These are phyloP conservation scores for Solenodon paradoxus DNA, from an alignment of 2,113 vertebrate genomes.

Conservation along the genomic window DNA sequence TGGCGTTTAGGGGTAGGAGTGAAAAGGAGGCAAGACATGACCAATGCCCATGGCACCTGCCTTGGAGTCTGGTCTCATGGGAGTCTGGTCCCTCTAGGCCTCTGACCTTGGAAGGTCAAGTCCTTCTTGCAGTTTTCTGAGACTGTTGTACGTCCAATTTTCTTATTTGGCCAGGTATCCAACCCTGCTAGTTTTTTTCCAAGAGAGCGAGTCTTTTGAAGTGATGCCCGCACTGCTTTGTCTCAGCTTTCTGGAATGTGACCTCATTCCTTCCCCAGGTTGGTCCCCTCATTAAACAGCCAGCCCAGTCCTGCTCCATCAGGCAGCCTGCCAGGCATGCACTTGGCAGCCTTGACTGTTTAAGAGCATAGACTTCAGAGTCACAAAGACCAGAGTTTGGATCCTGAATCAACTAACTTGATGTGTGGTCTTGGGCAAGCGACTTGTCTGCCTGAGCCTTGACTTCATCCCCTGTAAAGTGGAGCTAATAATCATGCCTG, in stretches of 20 bases:
- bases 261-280: constrained; percentile 59
- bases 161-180: neutral
- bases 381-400: neutral
- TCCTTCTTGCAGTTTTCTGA: neutral
- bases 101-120: neutral
- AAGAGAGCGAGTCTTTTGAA: constrained; percentile 30
- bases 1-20: neutral
- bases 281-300: constrained; percentile 36
- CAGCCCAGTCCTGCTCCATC: constrained; percentile 33
- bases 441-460: neutral
- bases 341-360: neutral
- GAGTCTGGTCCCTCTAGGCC: neutral
- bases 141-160: neutral
- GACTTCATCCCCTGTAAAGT: neutral
- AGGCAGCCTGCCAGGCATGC: constrained; percentile 12
- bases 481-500: neutral
- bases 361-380: neutral
- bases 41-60: rapidly evolving
- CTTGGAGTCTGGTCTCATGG: rapidly evolving
- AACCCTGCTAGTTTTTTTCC: constrained; percentile 34
- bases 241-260: constrained; percentile 63
- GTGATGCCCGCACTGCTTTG: neutral
- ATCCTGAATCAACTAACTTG: neutral
- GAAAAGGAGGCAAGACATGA: too few species aligned
- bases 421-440: neutral